Evolutionary conservation across 2,113 vertebrate species (phyloP).

Genomic region (Columbina picui): DNA sequence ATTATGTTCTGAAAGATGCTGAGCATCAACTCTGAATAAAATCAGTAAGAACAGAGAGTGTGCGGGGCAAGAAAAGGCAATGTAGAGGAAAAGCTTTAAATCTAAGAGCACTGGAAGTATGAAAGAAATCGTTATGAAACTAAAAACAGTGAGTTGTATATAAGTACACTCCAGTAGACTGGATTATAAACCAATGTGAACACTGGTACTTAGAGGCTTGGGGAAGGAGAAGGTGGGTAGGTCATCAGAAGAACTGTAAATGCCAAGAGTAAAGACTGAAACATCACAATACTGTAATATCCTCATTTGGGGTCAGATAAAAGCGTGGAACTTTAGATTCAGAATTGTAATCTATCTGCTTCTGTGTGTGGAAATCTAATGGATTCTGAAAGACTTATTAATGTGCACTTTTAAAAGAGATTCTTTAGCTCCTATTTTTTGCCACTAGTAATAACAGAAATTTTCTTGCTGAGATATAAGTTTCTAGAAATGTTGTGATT

Average conservation of each 20-base stretch:
- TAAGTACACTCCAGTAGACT: neutral
- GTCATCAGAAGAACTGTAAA: neutral
- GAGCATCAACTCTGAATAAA: neutral
- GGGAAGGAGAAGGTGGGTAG: neutral
- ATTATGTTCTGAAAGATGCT: neutral
- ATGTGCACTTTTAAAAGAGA: neutral
- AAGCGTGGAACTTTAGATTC: neutral
- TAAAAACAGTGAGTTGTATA: neutral
- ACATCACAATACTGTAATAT: neutral
- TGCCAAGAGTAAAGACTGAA: neutral
- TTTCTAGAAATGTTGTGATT: neutral
- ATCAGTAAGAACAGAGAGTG: neutral
- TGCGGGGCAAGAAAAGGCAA: neutral
- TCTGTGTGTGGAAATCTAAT: neutral
- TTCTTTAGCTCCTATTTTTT: neutral
- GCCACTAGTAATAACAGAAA: neutral
- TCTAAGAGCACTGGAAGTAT: neutral
- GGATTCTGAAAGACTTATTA: neutral
- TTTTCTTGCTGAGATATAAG: neutral
- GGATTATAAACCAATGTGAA: neutral
- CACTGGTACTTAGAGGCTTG: neutral
- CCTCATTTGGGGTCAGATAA: neutral
- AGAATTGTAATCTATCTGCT: neutral
- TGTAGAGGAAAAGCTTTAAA: neutral
- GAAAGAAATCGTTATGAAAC: neutral